A percentile compares a stretch with the other conserved stretches of the same genome.
phyloP scores from a whole-genome alignment of 2,113 vertebrate species.

The Macrotus californicus region DNA sequence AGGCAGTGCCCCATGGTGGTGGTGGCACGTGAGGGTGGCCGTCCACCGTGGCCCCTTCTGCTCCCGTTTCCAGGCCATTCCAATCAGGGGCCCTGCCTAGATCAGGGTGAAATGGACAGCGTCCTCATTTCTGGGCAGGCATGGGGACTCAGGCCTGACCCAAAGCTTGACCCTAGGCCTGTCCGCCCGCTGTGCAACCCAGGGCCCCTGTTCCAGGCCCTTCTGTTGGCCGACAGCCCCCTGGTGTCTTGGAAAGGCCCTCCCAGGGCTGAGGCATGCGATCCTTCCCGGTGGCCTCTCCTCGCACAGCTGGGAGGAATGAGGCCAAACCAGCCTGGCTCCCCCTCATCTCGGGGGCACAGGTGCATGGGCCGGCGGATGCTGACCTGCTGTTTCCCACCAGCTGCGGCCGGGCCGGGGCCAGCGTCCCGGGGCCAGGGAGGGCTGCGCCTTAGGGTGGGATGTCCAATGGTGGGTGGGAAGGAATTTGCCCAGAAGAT shows the following conservation, averaged over 20 bases:
- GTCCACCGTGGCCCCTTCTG: not conserved
- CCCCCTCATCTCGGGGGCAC: not conserved
- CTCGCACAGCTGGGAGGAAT: not conserved
- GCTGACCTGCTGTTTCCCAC: not conserved
- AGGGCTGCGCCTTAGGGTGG: not conserved
- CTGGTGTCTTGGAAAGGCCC: not conserved
- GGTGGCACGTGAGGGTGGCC: rapidly evolving
- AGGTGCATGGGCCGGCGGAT: not conserved
- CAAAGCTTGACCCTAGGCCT: not conserved
- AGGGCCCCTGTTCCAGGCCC: not conserved
- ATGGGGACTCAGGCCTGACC: not conserved
- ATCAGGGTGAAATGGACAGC: not conserved
- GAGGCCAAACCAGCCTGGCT: not conserved
- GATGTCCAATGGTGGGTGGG: not conserved
- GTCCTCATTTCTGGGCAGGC: not conserved
- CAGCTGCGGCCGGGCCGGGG: not conserved
- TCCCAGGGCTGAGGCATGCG: not conserved
- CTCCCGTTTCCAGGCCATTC: not conserved
- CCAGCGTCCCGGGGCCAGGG: not conserved
- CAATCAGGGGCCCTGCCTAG: not conserved
- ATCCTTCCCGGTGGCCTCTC: not conserved
- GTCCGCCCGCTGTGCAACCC: not conserved
- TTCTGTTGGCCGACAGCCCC: not conserved
- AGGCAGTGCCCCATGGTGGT: not conserved
- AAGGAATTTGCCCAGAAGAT: not conserved